phyloP scores from a whole-genome alignment of 1,140 invertebrate species.

The Branchinecta lindahli region DNA sequence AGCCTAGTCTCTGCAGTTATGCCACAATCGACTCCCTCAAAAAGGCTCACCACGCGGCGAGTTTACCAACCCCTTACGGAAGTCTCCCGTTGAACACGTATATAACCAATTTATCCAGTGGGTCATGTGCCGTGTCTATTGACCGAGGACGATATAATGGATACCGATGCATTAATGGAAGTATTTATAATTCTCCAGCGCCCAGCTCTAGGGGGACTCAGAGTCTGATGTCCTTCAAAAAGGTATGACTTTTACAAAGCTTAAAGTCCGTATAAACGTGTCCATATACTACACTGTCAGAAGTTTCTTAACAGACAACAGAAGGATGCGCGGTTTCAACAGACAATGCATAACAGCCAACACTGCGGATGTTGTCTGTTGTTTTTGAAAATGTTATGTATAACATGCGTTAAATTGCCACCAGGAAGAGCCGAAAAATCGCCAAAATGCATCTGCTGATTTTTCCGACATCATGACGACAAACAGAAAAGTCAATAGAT shows the following conservation, averaged over 20 bases:
- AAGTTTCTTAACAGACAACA: no score
- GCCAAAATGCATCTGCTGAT: no score
- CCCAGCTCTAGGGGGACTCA: not conserved
- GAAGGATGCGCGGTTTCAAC: no score
- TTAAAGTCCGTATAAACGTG: no score
- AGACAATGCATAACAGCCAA: no score
- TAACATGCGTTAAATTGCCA: no score
- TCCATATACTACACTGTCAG: no score
- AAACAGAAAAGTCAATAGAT: no score
- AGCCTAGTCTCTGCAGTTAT: not conserved
- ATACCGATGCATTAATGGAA: not conserved
- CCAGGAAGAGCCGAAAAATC: no score
- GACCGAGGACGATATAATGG: not conserved
- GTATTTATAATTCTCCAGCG: not conserved
- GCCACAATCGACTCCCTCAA: not conserved
- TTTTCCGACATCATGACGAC: no score
- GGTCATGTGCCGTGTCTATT: not conserved
- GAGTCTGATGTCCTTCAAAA: conserved; percentile 1
- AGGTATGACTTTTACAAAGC: not conserved
- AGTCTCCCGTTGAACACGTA: not conserved
- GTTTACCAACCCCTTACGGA: not conserved
- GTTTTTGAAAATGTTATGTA: no score
- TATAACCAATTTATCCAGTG: not conserved
- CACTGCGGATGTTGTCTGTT: no score
- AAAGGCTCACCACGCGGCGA: not conserved